phyloP scores from a whole-genome alignment of 2,888 invertebrate genomes.

The Steromphala cineraria region DNA sequence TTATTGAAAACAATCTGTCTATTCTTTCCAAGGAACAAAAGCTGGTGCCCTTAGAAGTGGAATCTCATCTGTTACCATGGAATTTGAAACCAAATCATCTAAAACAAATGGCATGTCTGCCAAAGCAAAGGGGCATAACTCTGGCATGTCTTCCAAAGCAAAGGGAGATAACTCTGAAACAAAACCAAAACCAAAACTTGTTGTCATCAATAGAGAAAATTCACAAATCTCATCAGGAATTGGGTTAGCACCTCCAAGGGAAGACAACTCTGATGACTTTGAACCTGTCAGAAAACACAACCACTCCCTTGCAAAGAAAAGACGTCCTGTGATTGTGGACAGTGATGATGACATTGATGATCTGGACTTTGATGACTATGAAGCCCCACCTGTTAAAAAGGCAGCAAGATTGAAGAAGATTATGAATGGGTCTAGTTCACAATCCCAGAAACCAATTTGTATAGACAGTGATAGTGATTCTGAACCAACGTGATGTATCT shows the following conservation, averaged over 20 bases:
- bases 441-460: neutral
- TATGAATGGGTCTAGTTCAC: neutral
- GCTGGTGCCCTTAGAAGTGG: slow-evolving; percentile 42
- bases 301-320: slow-evolving; percentile 34
- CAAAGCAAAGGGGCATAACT: neutral
- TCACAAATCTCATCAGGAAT: slow-evolving; percentile 40
- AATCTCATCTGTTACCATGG: slow-evolving; percentile 43
- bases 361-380: slow-evolving; percentile 32
- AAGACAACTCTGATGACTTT: neutral
- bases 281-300: neutral
- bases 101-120: neutral
- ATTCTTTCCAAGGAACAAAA: slow-evolving; percentile 46
- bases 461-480: neutral
- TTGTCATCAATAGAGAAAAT: slow-evolving; percentile 47
- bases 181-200: slow-evolving; percentile 41
- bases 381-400: neutral
- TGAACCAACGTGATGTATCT: neutral
- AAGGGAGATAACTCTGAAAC: neutral
- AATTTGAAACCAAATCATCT: slow-evolving; percentile 41
- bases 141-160: neutral
- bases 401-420: neutral
- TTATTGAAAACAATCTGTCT: neutral
- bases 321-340: slow-evolving; percentile 43
- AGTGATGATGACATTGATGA: slow-evolving; percentile 38
- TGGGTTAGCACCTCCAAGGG: neutral